A percentile compares a stretch with the other conserved stretches of the same genome.
These are phyloP conservation scores for Indri indri DNA, from an alignment of 2,113 vertebrate species.

Conservation along the genomic window DNA sequence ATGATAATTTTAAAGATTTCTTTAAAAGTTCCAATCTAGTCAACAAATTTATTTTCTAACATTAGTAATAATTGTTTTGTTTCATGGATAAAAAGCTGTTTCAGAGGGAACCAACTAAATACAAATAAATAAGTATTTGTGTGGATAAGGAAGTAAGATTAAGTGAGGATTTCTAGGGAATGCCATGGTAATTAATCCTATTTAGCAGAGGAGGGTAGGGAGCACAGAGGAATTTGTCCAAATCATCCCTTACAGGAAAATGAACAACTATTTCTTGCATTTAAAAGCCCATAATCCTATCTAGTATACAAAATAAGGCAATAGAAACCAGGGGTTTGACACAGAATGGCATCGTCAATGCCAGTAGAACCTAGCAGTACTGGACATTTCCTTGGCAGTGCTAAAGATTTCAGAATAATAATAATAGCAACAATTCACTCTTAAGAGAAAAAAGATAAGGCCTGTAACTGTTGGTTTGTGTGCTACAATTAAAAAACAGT, in stretches of 20 bases:
- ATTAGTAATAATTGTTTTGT: background rate
- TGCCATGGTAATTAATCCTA: background rate
- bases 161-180: background rate
- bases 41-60: conserved; percentile 9
- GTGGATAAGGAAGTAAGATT: background rate
- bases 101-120: background rate
- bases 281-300: background rate
- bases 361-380: background rate
- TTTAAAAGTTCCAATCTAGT: background rate
- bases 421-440: background rate
- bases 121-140: background rate
- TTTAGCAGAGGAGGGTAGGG: background rate
- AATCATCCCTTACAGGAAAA: background rate
- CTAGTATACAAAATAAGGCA: background rate
- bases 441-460: background rate
- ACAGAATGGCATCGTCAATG: background rate
- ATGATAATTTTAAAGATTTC: background rate
- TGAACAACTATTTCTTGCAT: background rate
- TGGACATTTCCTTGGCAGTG: background rate
- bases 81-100: background rate
- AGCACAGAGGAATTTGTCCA: background rate
- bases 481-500: background rate
- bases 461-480: background rate
- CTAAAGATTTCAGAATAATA: background rate
- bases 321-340: background rate